Percentiles rank a stretch among this genome's conserved stretches.
Evolutionary conservation across 2,888 invertebrate genomes (phyloP).

Genomic region (Ashinkailepas kermadecensis): DNA sequence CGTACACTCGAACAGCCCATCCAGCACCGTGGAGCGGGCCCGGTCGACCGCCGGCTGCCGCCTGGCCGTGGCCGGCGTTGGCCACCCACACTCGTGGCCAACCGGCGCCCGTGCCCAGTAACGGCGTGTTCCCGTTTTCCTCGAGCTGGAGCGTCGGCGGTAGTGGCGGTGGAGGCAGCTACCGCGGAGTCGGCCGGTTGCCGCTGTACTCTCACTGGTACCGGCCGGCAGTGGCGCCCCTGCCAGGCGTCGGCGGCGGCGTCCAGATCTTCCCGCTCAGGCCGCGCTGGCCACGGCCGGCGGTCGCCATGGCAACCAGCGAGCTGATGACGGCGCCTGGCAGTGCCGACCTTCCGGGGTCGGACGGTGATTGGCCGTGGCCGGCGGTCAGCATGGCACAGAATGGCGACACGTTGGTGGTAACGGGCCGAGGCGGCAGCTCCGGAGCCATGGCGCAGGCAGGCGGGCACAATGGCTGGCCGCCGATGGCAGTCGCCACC

Average conservation of each 20-base stretch:
- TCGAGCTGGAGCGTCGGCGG: not conserved
- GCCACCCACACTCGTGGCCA: not conserved
- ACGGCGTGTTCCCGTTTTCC: not conserved
- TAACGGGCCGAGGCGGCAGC: not conserved
- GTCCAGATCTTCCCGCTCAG: not conserved
- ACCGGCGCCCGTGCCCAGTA: not conserved
- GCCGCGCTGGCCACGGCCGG: not conserved
- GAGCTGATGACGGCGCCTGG: not conserved
- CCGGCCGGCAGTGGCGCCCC: slow-evolving; percentile 1
- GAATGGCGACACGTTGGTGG: not conserved
- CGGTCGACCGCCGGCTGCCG: not conserved
- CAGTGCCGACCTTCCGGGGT: not conserved
- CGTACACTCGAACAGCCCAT: not conserved
- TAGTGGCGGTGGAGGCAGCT: not conserved
- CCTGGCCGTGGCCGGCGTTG: not conserved
- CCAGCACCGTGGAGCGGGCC: not conserved
- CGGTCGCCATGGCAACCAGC: slow-evolving; percentile 3
- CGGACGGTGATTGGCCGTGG: not conserved
- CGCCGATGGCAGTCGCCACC: slow-evolving; percentile 5
- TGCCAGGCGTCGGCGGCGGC: slow-evolving; percentile 6
- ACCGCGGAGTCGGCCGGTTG: not conserved
- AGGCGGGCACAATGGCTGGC: slow-evolving; percentile 21
- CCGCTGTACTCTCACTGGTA: slow-evolving; percentile 16
- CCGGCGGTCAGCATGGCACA: not conserved
- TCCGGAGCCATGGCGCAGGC: slow-evolving; percentile 17